Conservation (phyloP, 2,797 vertebrate species). For the Garrulus glandarius region DNA sequence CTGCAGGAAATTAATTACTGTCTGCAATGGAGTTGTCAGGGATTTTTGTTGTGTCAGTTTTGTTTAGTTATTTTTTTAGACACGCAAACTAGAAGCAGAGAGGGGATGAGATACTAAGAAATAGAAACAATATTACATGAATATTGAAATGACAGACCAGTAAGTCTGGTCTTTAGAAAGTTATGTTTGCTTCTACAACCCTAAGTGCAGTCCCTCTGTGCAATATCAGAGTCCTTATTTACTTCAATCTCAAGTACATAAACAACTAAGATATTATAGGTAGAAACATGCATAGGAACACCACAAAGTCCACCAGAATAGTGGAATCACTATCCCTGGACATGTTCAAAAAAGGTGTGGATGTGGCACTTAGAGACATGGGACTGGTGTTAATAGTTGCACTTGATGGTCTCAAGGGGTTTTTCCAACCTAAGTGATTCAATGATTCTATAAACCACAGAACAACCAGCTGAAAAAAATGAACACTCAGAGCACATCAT, state of each 20-base stretch:
- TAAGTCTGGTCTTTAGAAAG: not conserved
- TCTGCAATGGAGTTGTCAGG: not conserved
- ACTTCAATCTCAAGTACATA: not conserved
- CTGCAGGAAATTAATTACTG: not conserved
- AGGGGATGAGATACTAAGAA: not conserved
- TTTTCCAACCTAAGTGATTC: not conserved
- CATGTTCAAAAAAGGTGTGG: not conserved
- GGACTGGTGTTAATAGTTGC: fast-evolving
- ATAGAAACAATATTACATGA: not conserved
- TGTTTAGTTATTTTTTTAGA: not conserved
- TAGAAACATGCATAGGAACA: not conserved
- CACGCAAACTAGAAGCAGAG: not conserved
- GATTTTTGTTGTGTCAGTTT: not conserved
- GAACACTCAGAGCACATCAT: not conserved
- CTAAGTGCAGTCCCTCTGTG: not conserved
- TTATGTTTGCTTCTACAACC: not conserved
- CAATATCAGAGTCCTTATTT: not conserved
- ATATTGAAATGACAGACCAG: not conserved
- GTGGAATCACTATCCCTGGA: not conserved
- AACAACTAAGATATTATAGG: not conserved
- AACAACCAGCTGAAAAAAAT: not conserved
- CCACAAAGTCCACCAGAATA: not conserved
- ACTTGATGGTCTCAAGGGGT: not conserved
- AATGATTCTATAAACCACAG: not conserved
- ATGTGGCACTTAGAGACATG: not conserved